phyloP scores from a whole-genome alignment of 2,797 vertebrate species.

The Coilia nasus region DNA sequence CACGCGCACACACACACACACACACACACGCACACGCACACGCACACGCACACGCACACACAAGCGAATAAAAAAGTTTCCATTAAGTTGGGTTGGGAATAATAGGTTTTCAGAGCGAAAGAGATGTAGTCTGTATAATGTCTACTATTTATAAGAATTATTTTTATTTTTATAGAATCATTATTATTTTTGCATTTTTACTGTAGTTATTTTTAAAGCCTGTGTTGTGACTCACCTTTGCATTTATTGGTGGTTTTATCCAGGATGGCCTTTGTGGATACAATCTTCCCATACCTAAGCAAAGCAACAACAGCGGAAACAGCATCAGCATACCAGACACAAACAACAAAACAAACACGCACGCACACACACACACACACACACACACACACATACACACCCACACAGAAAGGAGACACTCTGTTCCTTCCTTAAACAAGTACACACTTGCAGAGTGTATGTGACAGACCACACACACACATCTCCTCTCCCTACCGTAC shows the following conservation, averaged over 20 bases:
- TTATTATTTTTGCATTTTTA: neutral
- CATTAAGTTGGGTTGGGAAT: neutral
- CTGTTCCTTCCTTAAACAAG: slow-evolving; percentile 34
- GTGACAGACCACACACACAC: slow-evolving; percentile 14
- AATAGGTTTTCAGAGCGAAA: neutral
- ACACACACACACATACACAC: slow-evolving; percentile 42
- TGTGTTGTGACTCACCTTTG: slow-evolving; percentile 79
- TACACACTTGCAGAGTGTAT: neutral
- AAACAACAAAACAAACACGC: slow-evolving; percentile 37
- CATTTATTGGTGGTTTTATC: slow-evolving; percentile 97
- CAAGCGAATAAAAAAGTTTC: neutral
- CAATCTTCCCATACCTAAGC: slow-evolving; percentile 81
- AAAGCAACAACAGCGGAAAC: neutral
- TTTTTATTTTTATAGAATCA: too few species aligned
- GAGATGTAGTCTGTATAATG: neutral
- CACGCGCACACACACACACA: slow-evolving; percentile 65
- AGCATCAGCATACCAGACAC: neutral
- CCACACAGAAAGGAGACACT: slow-evolving; percentile 11
- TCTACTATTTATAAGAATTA: neutral
- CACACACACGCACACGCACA: slow-evolving; percentile 68
- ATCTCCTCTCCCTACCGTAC: slow-evolving; percentile 44
- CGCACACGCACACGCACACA: neutral
- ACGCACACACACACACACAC: slow-evolving; percentile 44
- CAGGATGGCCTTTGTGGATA: slow-evolving; percentile 94
- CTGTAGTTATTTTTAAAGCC: neutral